phyloP scores from a whole-genome alignment of 2,888 invertebrate species.

The Nemotelus pantherinus region DNA sequence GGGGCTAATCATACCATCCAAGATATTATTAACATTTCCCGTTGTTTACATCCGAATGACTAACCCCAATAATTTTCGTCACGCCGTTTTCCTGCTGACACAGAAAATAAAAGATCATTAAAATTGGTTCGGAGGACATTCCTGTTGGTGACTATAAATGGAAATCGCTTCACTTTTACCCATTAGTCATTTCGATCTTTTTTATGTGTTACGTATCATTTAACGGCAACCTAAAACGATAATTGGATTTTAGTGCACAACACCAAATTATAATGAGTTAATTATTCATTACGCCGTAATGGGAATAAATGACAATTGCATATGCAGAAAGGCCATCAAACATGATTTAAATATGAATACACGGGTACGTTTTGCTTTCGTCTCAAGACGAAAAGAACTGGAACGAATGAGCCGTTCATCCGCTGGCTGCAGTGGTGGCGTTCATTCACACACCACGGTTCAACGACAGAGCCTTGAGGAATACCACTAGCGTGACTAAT shows the following conservation, averaged over 20 bases:
- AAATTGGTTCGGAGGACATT: constrained; percentile 1
- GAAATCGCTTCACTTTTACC: background rate
- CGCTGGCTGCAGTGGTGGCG: background rate
- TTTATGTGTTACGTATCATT: constrained; percentile 19
- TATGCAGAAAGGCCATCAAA: constrained; percentile 27
- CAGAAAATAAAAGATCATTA: background rate
- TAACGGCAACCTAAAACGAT: constrained; percentile 34
- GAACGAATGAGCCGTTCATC: constrained; percentile 29
- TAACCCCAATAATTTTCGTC: background rate
- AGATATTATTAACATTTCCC: background rate
- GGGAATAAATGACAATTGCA: constrained; percentile 24
- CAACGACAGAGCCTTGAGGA: constrained; percentile 38
- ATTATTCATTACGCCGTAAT: constrained; percentile 37
- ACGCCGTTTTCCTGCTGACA: background rate
- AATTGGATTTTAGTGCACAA: constrained; percentile 26
- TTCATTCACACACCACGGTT: constrained; percentile 32
- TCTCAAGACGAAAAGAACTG: constrained; percentile 28
- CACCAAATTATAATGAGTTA: constrained; percentile 28
- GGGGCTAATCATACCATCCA: too few species aligned
- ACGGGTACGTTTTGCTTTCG: background rate
- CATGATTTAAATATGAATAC: constrained; percentile 32
- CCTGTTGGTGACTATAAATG: background rate
- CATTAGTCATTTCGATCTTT: constrained; percentile 28
- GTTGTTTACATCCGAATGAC: background rate
- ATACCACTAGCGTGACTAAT: constrained; percentile 30